Base-by-base conservation (phyloP, 2,888 invertebrate species). In the Smittia sp. region DNA sequence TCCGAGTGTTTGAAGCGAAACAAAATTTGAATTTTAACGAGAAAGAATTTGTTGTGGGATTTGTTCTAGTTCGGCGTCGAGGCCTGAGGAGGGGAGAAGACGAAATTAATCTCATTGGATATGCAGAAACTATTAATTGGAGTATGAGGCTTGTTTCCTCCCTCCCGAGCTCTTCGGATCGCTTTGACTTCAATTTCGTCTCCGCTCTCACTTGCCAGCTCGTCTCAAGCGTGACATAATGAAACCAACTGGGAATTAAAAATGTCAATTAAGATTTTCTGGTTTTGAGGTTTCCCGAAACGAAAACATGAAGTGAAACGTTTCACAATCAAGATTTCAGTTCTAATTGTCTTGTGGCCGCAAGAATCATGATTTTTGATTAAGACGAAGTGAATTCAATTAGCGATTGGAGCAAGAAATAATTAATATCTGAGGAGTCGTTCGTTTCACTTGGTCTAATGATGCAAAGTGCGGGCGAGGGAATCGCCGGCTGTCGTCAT, bases 71-170 rank as follows among this genome's bases (percentile, higher is more conserved):
- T n/a, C n/a, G n/a, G n/a, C 32, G 9, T 32, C 32, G 4, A 11
- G 2, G 15, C 46, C n/a, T 46, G 46, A 46, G 46, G 15, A 46
- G 46, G 46, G 11, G 46, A 46, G 15, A 32, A 46, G 11, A 13
- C 46, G n/a, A 46, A 46, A 46, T 46, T 46, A 46, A n/a, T 63
- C 25, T 68, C 68, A 68, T 68, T 68, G 68, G 68, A 68, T 68
- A 68, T 68, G 46, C 68, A 68, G 68, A 68, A 68, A 68, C 68
- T 68, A 68, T 68, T 68, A 68, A 68, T 68, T 68, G 22, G 9
- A 32, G 68, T 68, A 41, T 68, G 68, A 68, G 46, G 32, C 68
- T 41, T 68, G 25, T 15, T 68, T 68, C 68, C 68, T 67, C 39
- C 39, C 39, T 67, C 22, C 11, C 22, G 39, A 4, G 15, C 18